phyloP scores from a whole-genome alignment of 2,113 vertebrate species.

The Megaptera novaeangliae region DNA sequence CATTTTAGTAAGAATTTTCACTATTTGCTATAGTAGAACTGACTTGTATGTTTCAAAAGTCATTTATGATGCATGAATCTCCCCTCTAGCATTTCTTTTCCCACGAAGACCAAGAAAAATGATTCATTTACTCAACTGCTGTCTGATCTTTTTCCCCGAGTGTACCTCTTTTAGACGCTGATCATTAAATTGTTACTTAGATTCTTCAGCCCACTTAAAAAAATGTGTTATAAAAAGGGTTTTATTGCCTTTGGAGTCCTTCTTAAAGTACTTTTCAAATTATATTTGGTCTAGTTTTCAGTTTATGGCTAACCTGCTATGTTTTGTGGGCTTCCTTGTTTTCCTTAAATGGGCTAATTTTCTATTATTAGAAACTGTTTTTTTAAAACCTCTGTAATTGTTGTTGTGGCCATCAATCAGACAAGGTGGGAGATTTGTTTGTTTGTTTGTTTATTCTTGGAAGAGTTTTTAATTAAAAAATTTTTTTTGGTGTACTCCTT shows the following conservation, averaged over 20 bases:
- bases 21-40: neutral
- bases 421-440: constrained; percentile 4
- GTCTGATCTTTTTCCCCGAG: neutral
- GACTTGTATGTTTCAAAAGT: neutral
- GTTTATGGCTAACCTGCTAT: constrained; percentile 29
- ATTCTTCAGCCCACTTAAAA: neutral
- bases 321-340: constrained; percentile 23
- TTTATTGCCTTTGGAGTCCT: constrained; percentile 42
- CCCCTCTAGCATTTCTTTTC: neutral
- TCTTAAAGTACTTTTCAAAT: constrained; percentile 52
- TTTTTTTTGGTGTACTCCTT: neutral
- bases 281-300: constrained; percentile 43
- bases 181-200: constrained; percentile 34
- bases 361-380: constrained; percentile 37
- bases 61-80: neutral
- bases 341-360: constrained; percentile 45
- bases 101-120: constrained; percentile 6
- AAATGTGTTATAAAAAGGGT: constrained; percentile 38
- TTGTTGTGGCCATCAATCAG: neutral
- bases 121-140: constrained; percentile 18
- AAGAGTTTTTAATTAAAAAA: constrained; percentile 13
- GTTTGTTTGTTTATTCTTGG: constrained; percentile 7
- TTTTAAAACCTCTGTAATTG: neutral
- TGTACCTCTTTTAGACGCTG: neutral
- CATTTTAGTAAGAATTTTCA: neutral